Conservation (phyloP, 2,797 vertebrate species). For the Alectoris magna region DNA sequence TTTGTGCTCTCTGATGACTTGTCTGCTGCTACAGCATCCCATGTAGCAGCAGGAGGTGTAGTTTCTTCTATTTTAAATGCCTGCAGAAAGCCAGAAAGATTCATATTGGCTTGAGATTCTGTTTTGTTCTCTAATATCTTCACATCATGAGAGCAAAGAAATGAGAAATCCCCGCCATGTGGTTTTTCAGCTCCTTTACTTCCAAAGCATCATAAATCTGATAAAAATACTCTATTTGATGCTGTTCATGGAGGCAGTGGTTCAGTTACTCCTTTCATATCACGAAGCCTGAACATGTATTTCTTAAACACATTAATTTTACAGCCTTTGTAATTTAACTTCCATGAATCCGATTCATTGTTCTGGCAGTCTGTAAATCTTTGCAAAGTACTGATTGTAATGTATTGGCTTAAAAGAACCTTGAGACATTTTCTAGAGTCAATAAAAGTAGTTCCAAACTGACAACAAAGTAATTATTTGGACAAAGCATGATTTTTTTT, state of each 20-base stretch:
- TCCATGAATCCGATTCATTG: background rate
- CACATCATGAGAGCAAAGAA: background rate
- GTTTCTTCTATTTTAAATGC: background rate
- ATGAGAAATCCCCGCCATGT: background rate
- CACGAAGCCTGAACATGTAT: background rate
- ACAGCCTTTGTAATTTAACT: conserved; percentile 12
- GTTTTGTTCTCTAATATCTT: background rate
- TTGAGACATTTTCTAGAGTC: background rate
- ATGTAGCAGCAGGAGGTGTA: background rate
- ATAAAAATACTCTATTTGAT: background rate
- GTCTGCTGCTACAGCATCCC: background rate
- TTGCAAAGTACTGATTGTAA: background rate
- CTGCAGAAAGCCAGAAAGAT: background rate
- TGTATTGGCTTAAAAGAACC: background rate
- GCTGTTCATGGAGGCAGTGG: background rate
- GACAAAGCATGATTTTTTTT: conserved; percentile 13
- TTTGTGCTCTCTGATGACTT: background rate
- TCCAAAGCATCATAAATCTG: background rate
- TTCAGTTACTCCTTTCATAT: background rate
- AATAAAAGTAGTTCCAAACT: background rate
- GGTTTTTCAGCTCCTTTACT: background rate
- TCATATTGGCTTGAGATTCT: background rate
- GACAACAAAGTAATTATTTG: background rate
- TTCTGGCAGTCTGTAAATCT: background rate
- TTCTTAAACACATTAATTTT: background rate